Evolutionary conservation across 2,888 invertebrate species (phyloP).

Genomic region (Sympetrum striolatum): DNA sequence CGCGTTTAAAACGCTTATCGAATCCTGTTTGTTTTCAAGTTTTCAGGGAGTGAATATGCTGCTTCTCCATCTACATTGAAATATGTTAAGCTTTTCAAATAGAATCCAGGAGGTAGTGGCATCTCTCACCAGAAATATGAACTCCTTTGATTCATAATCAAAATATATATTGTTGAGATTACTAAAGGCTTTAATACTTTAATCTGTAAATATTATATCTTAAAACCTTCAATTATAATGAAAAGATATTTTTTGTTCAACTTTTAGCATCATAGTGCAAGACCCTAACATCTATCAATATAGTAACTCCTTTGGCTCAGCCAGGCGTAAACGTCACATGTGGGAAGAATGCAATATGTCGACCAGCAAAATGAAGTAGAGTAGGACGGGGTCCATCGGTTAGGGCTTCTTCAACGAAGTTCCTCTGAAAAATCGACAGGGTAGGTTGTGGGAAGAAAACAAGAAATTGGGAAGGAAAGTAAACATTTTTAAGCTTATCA

Average conservation of each 20-base stretch:
- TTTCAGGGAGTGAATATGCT: neutral
- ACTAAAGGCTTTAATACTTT: neutral
- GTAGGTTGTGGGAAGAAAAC: slow-evolving; percentile 1
- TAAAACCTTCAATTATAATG: neutral
- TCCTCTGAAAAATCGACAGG: slow-evolving; percentile 33
- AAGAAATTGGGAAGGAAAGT: neutral
- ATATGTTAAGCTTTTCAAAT: neutral
- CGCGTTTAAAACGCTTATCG: neutral
- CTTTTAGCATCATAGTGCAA: no score
- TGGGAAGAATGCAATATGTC: slow-evolving; percentile 49
- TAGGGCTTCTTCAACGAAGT: slow-evolving; percentile 49
- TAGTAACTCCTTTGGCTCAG: neutral
- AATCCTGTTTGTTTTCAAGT: neutral
- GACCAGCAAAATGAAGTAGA: slow-evolving; percentile 47
- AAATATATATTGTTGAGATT: neutral
- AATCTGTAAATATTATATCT: neutral
- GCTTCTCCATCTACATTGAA: neutral
- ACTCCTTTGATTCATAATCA: neutral
- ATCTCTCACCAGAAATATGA: neutral
- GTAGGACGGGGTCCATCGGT: slow-evolving; percentile 46
- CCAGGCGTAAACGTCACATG: slow-evolving; percentile 36
- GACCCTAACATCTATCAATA: neutral
- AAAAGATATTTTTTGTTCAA: neutral
- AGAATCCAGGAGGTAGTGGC: neutral
- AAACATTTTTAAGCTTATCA: neutral